These are phyloP conservation scores for Endotricha flammealis DNA, from an alignment of 2,888 invertebrate species.

Conservation along the genomic window DNA sequence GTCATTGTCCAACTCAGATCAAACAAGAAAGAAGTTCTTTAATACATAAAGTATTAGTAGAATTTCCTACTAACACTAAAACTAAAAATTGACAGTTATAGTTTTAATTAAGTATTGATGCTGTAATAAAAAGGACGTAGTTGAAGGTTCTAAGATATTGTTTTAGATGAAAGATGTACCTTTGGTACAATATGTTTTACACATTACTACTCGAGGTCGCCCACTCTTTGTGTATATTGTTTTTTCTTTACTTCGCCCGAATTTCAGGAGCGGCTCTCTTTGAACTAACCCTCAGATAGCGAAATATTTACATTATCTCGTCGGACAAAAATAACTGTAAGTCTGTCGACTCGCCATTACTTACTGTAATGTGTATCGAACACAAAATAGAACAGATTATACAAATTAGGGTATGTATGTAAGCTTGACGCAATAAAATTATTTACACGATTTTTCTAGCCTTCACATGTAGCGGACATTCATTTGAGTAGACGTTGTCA, in stretches of 20 bases:
- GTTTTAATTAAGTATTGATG: no score
- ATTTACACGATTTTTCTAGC: no score
- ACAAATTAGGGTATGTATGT: slow-evolving; percentile 29
- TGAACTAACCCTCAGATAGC: slow-evolving; percentile 54
- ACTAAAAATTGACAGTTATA: no score
- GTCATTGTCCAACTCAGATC: no score
- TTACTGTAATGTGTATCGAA: slow-evolving; percentile 50
- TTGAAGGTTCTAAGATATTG: no score
- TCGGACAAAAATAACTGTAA: slow-evolving; percentile 55
- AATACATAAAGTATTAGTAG: no score
- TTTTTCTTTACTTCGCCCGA: slow-evolving; percentile 50
- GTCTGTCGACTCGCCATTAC: slow-evolving; percentile 62
- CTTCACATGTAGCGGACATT: slow-evolving; percentile 8
- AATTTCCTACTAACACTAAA: no score
- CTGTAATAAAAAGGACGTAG: no score
- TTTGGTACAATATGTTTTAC: slow-evolving; percentile 30
- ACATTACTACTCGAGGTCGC: slow-evolving; percentile 38
- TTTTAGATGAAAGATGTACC: slow-evolving; percentile 3
- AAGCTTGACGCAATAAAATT: slow-evolving; percentile 18
- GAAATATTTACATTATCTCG: slow-evolving; percentile 59
- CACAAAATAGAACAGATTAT: slow-evolving; percentile 55
- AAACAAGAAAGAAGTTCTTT: no score
- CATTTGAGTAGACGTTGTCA: no score
- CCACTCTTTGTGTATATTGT: slow-evolving; percentile 47
- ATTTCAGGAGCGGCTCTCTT: slow-evolving; percentile 53